Evolutionary conservation across 2,888 invertebrate genomes (phyloP).

Genomic region (Drosophila helvetica): DNA sequence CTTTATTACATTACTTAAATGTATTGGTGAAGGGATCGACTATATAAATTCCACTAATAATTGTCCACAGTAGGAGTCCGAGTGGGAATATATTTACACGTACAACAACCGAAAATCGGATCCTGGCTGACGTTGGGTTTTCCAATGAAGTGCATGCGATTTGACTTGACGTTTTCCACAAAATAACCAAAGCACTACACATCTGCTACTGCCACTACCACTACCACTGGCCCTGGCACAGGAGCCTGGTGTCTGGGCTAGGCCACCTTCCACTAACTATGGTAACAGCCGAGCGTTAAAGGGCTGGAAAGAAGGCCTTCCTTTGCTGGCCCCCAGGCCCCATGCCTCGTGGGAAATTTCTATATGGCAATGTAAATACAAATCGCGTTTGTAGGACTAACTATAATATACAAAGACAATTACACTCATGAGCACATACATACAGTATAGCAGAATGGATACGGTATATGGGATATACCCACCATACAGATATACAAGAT

Average conservation of each 20-base stretch:
- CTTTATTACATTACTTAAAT: neutral
- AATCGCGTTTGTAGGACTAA: constrained; percentile 47
- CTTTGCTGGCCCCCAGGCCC: constrained; percentile 33
- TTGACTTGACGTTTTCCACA: constrained; percentile 66
- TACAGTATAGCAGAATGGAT: neutral
- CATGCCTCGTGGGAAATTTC: constrained; percentile 58
- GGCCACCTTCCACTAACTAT: constrained; percentile 10
- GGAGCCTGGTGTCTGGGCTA: constrained; percentile 11
- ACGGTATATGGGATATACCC: constrained; percentile 14
- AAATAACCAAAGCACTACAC: constrained; percentile 60
- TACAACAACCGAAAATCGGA: neutral
- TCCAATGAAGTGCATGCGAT: constrained; percentile 56
- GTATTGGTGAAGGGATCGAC: constrained; percentile 23
- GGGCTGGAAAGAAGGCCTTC: constrained; percentile 56
- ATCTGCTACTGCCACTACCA: constrained; percentile 33
- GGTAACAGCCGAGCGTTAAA: constrained; percentile 10
- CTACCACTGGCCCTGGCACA: constrained; percentile 8
- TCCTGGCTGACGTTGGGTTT: constrained; percentile 44
- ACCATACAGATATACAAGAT: constrained; percentile 5
- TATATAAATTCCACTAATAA: neutral
- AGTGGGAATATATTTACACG: neutral
- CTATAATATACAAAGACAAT: constrained; percentile 23
- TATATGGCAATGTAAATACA: constrained; percentile 51
- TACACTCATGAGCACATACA: neutral
- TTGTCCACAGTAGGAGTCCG: neutral